phyloP scores from a whole-genome alignment of 92 coral and sea anemone species.

The Galaxea fascicularis region DNA sequence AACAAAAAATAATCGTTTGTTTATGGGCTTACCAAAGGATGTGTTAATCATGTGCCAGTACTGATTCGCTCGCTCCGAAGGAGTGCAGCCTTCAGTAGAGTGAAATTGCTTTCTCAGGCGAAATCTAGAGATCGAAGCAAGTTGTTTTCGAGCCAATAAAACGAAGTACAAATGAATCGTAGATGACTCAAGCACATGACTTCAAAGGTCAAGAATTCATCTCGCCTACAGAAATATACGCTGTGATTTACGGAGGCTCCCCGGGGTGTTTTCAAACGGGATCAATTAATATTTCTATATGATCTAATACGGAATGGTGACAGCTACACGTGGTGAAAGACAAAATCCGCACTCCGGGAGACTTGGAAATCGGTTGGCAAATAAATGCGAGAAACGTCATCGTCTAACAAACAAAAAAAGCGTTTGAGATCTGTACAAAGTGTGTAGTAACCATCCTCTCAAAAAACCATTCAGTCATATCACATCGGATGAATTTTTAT shows the following conservation, averaged over 20 bases:
- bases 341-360: not conserved
- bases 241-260: slow-evolving; percentile 12
- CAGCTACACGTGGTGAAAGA: not conserved
- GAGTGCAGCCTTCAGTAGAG: not conserved
- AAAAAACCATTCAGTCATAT: too few species aligned
- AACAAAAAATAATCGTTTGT: slow-evolving; percentile 23
- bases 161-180: not conserved
- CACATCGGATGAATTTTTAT: too few species aligned
- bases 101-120: not conserved
- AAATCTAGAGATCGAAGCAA: not conserved
- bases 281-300: not conserved
- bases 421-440: too few species aligned
- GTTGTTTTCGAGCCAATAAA: not conserved
- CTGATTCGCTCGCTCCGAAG: not conserved
- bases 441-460: too few species aligned
- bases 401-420: too few species aligned
- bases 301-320: slow-evolving; percentile 15
- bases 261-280: not conserved
- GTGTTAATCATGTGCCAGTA: not conserved
- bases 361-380: not conserved
- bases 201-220: slow-evolving; percentile 7
- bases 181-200: slow-evolving; percentile 3
- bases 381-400: too few species aligned
- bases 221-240: slow-evolving; percentile 6
- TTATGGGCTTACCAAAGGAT: slow-evolving; percentile 28